These are phyloP conservation scores for Tipula lateralis DNA, from an alignment of 2,888 invertebrate genomes.

Conservation along the genomic window DNA sequence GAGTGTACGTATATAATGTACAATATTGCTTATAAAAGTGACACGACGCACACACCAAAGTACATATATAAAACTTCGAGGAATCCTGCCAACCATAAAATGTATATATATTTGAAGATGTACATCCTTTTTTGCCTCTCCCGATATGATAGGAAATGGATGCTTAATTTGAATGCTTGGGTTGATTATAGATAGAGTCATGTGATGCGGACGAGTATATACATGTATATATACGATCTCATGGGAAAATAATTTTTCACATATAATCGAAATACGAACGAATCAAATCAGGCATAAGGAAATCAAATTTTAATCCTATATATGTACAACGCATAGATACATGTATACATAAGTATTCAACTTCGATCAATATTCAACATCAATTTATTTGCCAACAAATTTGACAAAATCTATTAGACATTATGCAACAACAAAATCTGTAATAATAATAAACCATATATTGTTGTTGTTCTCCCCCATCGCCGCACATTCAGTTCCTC, in stretches of 20 bases:
- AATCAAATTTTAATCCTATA: conserved; percentile 2
- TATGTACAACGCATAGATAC: not conserved
- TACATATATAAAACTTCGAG: no score
- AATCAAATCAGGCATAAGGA: conserved; percentile 19
- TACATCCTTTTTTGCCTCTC: no score
- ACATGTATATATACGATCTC: not conserved
- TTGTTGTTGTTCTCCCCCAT: not conserved
- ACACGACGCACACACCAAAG: not conserved
- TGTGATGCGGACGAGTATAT: not conserved
- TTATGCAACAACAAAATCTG: not conserved
- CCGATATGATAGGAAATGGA: no score
- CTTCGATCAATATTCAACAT: conserved; percentile 11
- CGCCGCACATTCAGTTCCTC: no score
- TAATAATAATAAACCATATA: not conserved
- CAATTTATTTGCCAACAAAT: not conserved
- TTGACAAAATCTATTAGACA: conserved; percentile 11
- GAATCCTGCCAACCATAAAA: no score
- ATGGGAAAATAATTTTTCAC: not conserved
- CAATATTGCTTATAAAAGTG: not conserved
- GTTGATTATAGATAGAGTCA: not conserved
- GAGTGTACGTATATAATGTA: no score
- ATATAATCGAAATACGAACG: not conserved
- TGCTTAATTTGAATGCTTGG: not conserved
- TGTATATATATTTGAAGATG: no score
- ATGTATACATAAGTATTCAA: not conserved